These are phyloP conservation scores for Paralichthys olivaceus DNA, from an alignment of 2,113 vertebrate species.

Conservation along the genomic window DNA sequence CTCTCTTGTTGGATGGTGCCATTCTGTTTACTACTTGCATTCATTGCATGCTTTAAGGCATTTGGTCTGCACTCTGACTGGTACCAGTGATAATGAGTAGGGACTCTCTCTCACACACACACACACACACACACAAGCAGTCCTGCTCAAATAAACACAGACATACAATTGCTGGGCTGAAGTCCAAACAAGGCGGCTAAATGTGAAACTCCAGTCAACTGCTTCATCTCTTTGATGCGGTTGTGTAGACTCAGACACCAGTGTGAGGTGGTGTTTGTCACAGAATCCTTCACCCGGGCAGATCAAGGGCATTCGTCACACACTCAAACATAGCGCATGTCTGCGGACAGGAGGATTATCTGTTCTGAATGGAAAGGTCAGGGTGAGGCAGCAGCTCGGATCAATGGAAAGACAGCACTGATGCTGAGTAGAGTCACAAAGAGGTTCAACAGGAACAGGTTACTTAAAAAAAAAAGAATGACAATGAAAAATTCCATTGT, in stretches of 20 bases:
- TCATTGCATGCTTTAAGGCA: background rate
- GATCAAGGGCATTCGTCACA: conserved; percentile 59
- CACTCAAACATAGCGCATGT: conserved; percentile 64
- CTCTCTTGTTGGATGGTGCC: too few species aligned
- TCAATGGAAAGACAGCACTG: conserved; percentile 19
- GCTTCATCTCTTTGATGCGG: conserved; percentile 59
- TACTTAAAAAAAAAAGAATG: conserved; percentile 17
- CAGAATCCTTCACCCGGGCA: conserved; percentile 44
- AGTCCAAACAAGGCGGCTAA: conserved; percentile 61
- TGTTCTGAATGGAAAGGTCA: conserved; percentile 48
- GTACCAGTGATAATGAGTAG: conserved; percentile 3
- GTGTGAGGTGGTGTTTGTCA: conserved; percentile 67
- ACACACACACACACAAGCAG: conserved; percentile 25
- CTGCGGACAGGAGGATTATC: conserved; percentile 57
- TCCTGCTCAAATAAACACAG: conserved; percentile 48
- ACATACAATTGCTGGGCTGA: conserved; percentile 20
- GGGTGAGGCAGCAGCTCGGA: conserved; percentile 36
- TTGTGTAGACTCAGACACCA: conserved; percentile 32
- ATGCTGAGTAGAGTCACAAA: conserved; percentile 8
- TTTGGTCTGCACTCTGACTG: background rate
- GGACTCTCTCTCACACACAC: background rate
- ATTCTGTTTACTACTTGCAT: background rate
- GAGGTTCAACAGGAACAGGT: conserved; percentile 33
- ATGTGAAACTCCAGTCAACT: conserved; percentile 56
- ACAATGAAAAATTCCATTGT: conserved; percentile 21